Conservation (phyloP, 2,888 invertebrate genomes). For the Steromphala cineraria region DNA sequence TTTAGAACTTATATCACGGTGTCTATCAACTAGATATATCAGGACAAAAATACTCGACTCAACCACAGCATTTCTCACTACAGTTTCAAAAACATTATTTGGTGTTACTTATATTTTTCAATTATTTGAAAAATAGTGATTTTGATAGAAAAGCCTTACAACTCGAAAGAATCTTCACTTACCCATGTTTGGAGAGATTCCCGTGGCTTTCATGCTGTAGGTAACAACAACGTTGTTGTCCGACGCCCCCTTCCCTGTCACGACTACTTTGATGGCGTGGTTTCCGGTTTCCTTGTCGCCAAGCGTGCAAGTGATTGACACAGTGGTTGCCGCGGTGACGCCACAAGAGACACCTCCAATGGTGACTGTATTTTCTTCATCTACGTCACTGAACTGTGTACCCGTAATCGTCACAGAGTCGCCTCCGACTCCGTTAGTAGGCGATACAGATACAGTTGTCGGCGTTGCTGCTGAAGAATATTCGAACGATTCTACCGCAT, state of each 20-base stretch:
- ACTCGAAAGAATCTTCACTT: neutral
- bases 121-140: no score
- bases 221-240: constrained; percentile 4
- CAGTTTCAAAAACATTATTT: no score
- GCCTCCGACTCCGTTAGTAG: constrained; percentile 44
- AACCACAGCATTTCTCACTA: no score
- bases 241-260: constrained; percentile 37
- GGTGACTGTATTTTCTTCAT: constrained; percentile 22
- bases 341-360: constrained; percentile 41
- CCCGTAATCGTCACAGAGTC: constrained; percentile 47
- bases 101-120: no score
- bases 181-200: neutral
- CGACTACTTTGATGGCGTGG: constrained; percentile 31
- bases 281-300: constrained; percentile 35
- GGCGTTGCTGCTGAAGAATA: constrained; percentile 45
- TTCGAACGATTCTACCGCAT: constrained; percentile 31
- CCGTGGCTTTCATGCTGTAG: neutral
- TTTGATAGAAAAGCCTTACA: no score
- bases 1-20: no score
- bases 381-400: constrained; percentile 35
- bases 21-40: no score
- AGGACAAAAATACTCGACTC: no score
- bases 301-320: constrained; percentile 38
- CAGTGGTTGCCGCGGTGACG: constrained; percentile 28
- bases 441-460: constrained; percentile 39